Evolutionary conservation across 1,140 invertebrate species (phyloP), one percentile per base, ranked within the genome.

Genomic region (Tetragonula clypearis): DNA sequence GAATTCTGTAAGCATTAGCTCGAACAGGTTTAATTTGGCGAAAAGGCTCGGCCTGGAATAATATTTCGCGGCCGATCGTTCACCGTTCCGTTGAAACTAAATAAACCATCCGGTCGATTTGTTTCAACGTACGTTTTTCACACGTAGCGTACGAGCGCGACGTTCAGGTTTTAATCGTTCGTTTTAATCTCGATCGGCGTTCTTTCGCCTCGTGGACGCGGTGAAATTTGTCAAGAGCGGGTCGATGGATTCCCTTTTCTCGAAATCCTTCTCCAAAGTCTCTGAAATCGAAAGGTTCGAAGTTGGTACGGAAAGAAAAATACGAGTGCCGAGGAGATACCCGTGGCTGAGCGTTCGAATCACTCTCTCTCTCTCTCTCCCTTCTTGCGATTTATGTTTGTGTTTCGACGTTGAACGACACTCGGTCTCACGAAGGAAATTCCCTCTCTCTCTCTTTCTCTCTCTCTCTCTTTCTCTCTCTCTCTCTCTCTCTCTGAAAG

Each of bases 391-490:
- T 82, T 73, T 82, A 74, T 53, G 60, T 82, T 82, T 75, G 80
- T 62, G 80, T 53, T 82, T 62, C 60, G 26, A 65, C 69, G 80
- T 75, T 65, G 72, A 82, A 82, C 58, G 80, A 55, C 71, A 82
- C 80, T 82, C 55, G 56, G 71, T 75, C 8, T 41, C 80, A 82
- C 80, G 71, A 62, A 82, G 58, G 71, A 82, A 75, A 55, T 82
- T 65, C 71, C 65, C 71, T 41, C 71, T 75, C 71, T 58, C 80
- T 49, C 8, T 8, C 71, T 56, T 71, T 58, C 80, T 26, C 80
- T 49, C 8, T 8, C 71, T 56, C 80, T 58, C 80, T 26, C 80
- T 49, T 0, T 8, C 71, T 56, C 80, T 65, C 71, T 55, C 71
- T 41, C 71, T 75, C 71, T 58, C 80, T 49, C 8, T 8, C 71